A percentile compares a stretch with the other conserved stretches of the same genome.
Conservation (phyloP, 1,140 invertebrate species). For the Lepidurus apus region DNA sequence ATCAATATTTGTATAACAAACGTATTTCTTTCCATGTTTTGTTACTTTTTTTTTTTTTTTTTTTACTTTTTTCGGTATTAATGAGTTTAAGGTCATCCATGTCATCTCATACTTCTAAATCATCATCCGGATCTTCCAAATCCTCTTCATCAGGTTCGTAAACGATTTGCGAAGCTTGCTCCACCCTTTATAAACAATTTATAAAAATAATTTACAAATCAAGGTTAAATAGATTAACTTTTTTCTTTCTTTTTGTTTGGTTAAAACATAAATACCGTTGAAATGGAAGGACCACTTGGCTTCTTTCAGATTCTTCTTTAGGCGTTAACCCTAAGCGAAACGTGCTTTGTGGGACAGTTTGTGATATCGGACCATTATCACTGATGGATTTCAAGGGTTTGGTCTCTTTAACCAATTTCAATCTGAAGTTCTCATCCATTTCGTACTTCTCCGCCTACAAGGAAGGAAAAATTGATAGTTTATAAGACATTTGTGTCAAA, state of each 20-base stretch:
- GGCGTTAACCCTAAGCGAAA: background rate
- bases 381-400: background rate
- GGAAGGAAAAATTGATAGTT: background rate
- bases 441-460: background rate
- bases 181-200: background rate
- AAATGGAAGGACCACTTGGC: background rate
- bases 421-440: background rate
- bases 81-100: background rate
- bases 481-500: background rate
- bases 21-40: background rate
- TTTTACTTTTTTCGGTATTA: background rate
- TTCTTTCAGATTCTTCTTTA: background rate
- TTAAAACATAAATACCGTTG: background rate
- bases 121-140: slow-evolving; percentile 3
- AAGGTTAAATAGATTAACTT: too few relatives aligned
- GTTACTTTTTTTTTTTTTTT: background rate
- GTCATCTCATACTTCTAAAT: background rate
- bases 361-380: background rate
- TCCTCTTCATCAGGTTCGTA: background rate
- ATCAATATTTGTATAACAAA: background rate
- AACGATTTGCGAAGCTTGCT: background rate
- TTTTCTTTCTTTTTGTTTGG: background rate
- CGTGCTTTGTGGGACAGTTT: background rate
- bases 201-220: background rate
- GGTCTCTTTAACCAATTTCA: background rate